Evolutionary conservation across 2,888 invertebrate species (phyloP).

Genomic region (Ophion slaviceki): DNA sequence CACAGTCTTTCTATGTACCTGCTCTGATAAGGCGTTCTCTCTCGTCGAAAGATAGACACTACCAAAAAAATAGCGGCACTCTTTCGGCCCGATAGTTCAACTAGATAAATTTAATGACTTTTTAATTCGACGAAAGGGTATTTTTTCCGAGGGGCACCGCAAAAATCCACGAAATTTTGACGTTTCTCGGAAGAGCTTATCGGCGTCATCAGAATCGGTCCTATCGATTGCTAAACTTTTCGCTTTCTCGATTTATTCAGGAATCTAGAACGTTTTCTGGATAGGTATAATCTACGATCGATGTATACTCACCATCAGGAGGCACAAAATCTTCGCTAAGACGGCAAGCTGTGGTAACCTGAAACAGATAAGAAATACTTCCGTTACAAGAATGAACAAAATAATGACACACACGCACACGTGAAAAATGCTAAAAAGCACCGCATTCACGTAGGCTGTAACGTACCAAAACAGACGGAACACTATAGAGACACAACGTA

Average conservation of each 20-base stretch:
- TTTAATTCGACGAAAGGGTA: neutral
- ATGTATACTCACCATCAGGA: conserved; percentile 90
- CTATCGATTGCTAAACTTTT: no score
- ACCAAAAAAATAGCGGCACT: neutral
- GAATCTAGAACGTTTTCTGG: no score
- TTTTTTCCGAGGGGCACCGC: no score
- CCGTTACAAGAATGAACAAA: conserved; percentile 53
- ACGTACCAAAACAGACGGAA: conserved; percentile 5
- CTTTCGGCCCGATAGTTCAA: neutral
- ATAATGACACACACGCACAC: conserved; percentile 38
- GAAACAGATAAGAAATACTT: conserved; percentile 83
- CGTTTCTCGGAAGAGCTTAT: no score
- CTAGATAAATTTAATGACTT: conserved; percentile 19
- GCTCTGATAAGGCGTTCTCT: neutral
- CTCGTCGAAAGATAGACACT: conserved; percentile 16
- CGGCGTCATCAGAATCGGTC: no score
- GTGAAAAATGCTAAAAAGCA: neutral
- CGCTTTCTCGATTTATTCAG: no score
- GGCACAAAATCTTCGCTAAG: conserved; percentile 95
- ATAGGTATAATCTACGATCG: neutral
- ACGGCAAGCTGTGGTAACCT: conserved; percentile 96
- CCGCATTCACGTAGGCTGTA: neutral
- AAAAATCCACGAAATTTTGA: no score
- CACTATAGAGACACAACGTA: neutral
- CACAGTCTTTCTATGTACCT: conserved; percentile 13